Evolutionary conservation across 2,888 invertebrate genomes (phyloP).

Genomic region (Heliconius hortense): DNA sequence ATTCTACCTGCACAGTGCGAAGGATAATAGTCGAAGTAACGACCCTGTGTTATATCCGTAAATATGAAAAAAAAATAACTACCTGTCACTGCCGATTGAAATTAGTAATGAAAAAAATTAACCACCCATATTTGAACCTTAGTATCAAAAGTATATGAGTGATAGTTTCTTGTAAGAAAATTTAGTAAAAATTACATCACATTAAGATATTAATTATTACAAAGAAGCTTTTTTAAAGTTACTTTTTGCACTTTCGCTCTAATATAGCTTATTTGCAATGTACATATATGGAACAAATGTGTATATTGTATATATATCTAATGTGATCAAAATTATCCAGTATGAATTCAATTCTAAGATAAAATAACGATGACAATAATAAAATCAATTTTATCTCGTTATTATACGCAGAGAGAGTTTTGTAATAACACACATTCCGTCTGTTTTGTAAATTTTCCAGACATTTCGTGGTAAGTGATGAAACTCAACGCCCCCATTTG

Average conservation of each 20-base stretch:
- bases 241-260: neutral
- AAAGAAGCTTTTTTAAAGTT: neutral
- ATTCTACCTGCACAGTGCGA: constrained; percentile 44
- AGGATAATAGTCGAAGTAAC: constrained; percentile 62
- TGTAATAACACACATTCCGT: too few species aligned
- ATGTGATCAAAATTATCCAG: too few species aligned
- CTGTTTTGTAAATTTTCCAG: too few species aligned
- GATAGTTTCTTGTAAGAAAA: neutral
- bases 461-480: too few species aligned
- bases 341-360: too few species aligned
- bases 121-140: constrained; percentile 13
- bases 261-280: neutral
- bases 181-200: neutral
- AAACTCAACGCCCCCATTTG: neutral
- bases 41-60: constrained; percentile 63
- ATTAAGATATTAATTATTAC: constrained; percentile 7
- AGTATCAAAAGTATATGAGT: neutral
- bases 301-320: too few species aligned
- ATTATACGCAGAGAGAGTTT: too few species aligned
- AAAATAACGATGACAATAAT: too few species aligned
- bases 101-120: constrained; percentile 22
- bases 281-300: too few species aligned
- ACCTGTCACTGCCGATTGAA: constrained; percentile 61
- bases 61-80: constrained; percentile 63
- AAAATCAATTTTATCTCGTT: too few species aligned